Conservation (phyloP, 2,797 vertebrate genomes). For the Lutjanus campechanus region DNA sequence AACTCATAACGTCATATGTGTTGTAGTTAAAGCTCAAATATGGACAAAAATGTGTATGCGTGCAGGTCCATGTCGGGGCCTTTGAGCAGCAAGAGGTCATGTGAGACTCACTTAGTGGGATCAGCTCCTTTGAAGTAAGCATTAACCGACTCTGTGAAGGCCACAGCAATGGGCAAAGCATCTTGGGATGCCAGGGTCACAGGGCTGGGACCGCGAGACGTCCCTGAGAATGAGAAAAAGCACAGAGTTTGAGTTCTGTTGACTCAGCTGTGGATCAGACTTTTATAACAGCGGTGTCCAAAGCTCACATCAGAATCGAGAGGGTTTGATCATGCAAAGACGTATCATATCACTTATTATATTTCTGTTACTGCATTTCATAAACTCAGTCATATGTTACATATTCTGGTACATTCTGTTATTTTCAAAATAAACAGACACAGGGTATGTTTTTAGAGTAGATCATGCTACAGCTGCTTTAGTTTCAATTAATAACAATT, state of each 20-base stretch:
- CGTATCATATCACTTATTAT: slow-evolving; percentile 22
- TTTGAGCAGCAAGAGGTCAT: slow-evolving; percentile 74
- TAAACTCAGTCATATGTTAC: slow-evolving; percentile 36
- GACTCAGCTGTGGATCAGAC: slow-evolving; percentile 51
- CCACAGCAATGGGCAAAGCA: slow-evolving; percentile 95
- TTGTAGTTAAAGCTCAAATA: slow-evolving; percentile 46
- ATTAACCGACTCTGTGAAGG: slow-evolving; percentile 98
- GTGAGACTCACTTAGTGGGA: slow-evolving; percentile 93
- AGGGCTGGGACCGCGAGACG: slow-evolving; percentile 97
- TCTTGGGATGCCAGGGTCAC: slow-evolving; percentile 96
- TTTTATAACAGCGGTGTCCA: slow-evolving; percentile 13
- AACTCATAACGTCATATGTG: slow-evolving; percentile 24
- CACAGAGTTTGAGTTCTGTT: slow-evolving; percentile 43
- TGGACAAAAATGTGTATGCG: slow-evolving; percentile 56
- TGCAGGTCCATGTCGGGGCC: slow-evolving; percentile 39
- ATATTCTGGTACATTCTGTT: slow-evolving; percentile 51
- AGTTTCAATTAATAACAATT: slow-evolving; percentile 21
- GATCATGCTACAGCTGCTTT: slow-evolving; percentile 37
- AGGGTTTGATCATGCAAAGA: slow-evolving; percentile 53
- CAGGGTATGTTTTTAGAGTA: slow-evolving; percentile 16
- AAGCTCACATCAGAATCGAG: slow-evolving; percentile 44
- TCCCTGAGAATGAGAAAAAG: slow-evolving; percentile 85
- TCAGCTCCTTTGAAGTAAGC: slow-evolving; percentile 99
- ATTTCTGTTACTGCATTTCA: slow-evolving; percentile 42
- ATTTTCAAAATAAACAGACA: slow-evolving; percentile 46